Conservation (phyloP, 1,140 invertebrate species). For the Zaprionus camerounensis region DNA sequence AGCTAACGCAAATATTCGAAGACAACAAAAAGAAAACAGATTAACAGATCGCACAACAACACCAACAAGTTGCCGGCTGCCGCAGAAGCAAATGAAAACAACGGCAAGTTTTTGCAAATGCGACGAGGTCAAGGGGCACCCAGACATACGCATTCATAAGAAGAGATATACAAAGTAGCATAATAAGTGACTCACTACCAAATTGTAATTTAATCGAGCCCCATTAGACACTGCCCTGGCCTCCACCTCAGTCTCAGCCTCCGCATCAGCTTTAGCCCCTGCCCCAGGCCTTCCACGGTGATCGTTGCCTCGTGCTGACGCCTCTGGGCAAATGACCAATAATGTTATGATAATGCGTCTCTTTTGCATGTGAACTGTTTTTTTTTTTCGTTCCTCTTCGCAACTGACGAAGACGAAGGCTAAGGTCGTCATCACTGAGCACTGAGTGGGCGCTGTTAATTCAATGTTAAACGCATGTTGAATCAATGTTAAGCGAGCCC, state of each 20-base stretch:
- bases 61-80: slow-evolving; percentile 52
- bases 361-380: slow-evolving; percentile 42
- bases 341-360: slow-evolving; percentile 49
- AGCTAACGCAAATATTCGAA: slow-evolving; percentile 6
- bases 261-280: not conserved
- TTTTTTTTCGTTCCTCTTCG: slow-evolving; percentile 26
- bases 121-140: slow-evolving; percentile 67
- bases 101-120: slow-evolving; percentile 72
- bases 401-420: slow-evolving; percentile 63
- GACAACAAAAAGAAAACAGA: slow-evolving; percentile 23
- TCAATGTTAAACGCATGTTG: slow-evolving; percentile 66
- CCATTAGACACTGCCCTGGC: slow-evolving; percentile 48
- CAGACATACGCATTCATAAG: slow-evolving; percentile 45
- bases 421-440: slow-evolving; percentile 53
- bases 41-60: slow-evolving; percentile 19
- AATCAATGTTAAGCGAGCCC: slow-evolving; percentile 61
- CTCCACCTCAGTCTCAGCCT: slow-evolving; percentile 31
- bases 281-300: slow-evolving; percentile 3
- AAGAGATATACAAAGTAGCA: slow-evolving; percentile 32
- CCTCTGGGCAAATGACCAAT: slow-evolving; percentile 56
- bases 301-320: slow-evolving; percentile 51
- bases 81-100: slow-evolving; percentile 32
- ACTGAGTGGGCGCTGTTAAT: slow-evolving; percentile 65
- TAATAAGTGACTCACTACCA: slow-evolving; percentile 10
- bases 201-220: slow-evolving; percentile 27